These are phyloP conservation scores for Macroglossus sobrinus DNA, from an alignment of 2,113 vertebrate species.

Conservation along the genomic window DNA sequence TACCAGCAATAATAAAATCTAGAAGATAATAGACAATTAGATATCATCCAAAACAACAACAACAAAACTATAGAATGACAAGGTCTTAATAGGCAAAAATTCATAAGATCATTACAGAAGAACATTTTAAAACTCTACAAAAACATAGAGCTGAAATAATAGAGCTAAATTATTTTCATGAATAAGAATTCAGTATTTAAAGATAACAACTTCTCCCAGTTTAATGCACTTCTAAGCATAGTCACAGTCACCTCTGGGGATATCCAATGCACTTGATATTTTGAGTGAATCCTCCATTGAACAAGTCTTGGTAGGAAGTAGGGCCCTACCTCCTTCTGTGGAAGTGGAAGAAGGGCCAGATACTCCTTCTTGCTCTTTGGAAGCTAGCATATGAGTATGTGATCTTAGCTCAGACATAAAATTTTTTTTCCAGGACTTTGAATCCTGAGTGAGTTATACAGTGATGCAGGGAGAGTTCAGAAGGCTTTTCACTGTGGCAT, in stretches of 20 bases:
- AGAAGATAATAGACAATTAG: neutral
- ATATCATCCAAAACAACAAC: neutral
- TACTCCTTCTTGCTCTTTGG: neutral
- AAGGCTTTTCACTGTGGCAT: neutral
- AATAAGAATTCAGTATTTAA: neutral
- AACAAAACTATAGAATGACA: neutral
- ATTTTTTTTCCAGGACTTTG: neutral
- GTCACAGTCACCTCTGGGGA: neutral
- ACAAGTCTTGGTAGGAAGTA: neutral
- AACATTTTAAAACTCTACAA: neutral
- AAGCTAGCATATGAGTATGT: neutral
- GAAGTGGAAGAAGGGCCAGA: too few relatives aligned
- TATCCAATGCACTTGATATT: neutral
- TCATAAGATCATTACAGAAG: neutral
- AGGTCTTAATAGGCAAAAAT: neutral
- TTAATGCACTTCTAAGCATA: neutral
- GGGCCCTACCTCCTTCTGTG: neutral
- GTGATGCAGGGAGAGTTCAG: too few relatives aligned
- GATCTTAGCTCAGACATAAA: neutral
- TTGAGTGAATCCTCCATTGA: neutral
- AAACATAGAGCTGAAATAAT: neutral
- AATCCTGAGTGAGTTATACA: neutral
- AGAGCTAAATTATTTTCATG: neutral
- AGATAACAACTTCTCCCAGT: neutral
- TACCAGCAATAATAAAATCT: neutral